Base-by-base conservation (phyloP, 2,888 invertebrate species). In the Cantharis flavilabris region DNA sequence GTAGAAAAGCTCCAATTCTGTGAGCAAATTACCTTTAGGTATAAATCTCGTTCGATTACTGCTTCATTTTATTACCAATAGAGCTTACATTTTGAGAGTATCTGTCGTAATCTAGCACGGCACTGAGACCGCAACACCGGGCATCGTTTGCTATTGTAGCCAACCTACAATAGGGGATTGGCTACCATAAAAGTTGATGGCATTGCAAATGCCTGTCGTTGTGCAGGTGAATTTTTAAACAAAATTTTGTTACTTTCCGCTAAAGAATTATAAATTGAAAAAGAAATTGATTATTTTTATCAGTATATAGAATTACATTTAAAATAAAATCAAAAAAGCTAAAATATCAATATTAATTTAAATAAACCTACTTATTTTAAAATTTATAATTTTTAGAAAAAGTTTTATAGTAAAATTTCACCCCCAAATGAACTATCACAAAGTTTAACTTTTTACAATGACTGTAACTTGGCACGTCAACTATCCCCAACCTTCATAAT, bases 11-110 rank as follows among this genome's bases (percentile, higher is more conserved):
- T 76, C 76, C 78, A 73, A 71, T 73, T 75, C 79, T 71, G 77
- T 70, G 78, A 81, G 79, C 79, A 76, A 82, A 81, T 79, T 83
- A 82, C 82, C 80, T 81, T 79, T 80, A 80, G 82, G 81, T 83
- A 83, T 84, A 84, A 84, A 83, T 84, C 83, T 81, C 82, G 80
- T 84, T 83, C 83, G 83, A 83, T 83, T 83, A 83, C 81, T 78
- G 80, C 80, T 79, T 81, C 81, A 84, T 83, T 83, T 84, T 83
- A 83, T 82, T 82, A 82, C 82, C 83, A 81, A 83, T 83, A 81
- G 81, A 80, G 81, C 77, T 80, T 76, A 77, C 81, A 78, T 82
- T 82, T 83, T 83, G 80, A 80, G 80, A 80, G 82, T 80, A 82
- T 81, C 81, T 81, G 76, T 78, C 76, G 80, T 82, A 83, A 83